These are phyloP conservation scores for Dolichopus griseipennis DNA, from an alignment of 2,888 invertebrate species.

Conservation along the genomic window DNA sequence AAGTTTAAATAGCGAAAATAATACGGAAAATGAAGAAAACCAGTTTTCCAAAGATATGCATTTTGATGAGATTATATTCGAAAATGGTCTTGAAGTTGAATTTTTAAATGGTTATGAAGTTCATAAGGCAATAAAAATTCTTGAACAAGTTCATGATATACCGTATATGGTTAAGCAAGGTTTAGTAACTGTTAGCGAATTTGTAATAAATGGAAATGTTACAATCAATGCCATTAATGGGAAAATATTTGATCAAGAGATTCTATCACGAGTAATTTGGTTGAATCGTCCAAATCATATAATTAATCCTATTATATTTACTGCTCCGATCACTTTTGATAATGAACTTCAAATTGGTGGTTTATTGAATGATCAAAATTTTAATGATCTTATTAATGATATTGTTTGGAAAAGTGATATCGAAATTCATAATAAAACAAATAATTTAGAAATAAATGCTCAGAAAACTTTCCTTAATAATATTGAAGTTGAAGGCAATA, in stretches of 20 bases:
- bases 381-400: slow-evolving; percentile 39
- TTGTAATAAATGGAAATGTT: slow-evolving; percentile 41
- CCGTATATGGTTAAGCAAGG: slow-evolving; percentile 38
- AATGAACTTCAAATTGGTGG: slow-evolving; percentile 31
- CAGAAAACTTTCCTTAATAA: slow-evolving; percentile 28
- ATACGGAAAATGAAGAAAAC: slow-evolving; percentile 17
- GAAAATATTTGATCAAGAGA: slow-evolving; percentile 30
- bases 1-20: slow-evolving; percentile 24
- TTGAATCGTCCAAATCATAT: slow-evolving; percentile 39
- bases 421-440: slow-evolving; percentile 24
- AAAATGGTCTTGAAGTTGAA: slow-evolving; percentile 33
- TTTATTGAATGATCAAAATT: slow-evolving; percentile 37
- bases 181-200: slow-evolving; percentile 41
- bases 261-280: slow-evolving; percentile 40
- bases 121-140: slow-evolving; percentile 30
- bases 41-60: slow-evolving; percentile 30
- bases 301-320: slow-evolving; percentile 31
- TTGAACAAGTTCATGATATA: slow-evolving; percentile 32
- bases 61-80: slow-evolving; percentile 33
- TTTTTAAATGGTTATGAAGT: slow-evolving; percentile 39
- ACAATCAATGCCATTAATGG: slow-evolving; percentile 31
- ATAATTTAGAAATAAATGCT: slow-evolving; percentile 15
- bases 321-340: slow-evolving; percentile 27
- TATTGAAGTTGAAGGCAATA: slow-evolving; percentile 32
- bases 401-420: slow-evolving; percentile 38